These are phyloP conservation scores for Pimephales promelas DNA, from an alignment of 2,113 vertebrate species.

Conservation along the genomic window DNA sequence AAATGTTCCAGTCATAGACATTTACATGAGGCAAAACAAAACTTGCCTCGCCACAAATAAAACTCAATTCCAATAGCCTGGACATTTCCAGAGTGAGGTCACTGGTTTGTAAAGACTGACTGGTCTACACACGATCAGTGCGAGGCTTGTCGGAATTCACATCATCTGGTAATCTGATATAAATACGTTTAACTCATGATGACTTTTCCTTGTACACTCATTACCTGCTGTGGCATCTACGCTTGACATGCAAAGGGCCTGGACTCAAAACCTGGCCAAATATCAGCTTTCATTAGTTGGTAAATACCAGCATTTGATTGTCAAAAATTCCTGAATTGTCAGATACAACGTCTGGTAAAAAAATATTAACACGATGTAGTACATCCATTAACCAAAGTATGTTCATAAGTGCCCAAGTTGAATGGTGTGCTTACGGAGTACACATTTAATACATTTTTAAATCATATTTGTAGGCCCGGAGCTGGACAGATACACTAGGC, in stretches of 20 bases:
- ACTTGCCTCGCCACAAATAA: background rate
- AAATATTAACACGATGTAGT: background rate
- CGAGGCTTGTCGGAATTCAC: background rate
- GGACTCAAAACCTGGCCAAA: background rate
- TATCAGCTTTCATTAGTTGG: background rate
- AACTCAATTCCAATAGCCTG: background rate
- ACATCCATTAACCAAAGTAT: background rate
- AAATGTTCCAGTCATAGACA: background rate
- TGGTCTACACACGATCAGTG: background rate
- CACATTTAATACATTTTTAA: too few relatives aligned
- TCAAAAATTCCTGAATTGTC: background rate
- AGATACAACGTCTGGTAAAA: background rate
- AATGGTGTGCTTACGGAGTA: too few relatives aligned
- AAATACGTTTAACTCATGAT: constrained; percentile 9
- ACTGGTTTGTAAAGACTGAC: background rate
- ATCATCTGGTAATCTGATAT: background rate
- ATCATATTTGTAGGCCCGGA: too few relatives aligned
- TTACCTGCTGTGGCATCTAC: background rate
- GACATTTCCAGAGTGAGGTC: background rate
- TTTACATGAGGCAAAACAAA: background rate
- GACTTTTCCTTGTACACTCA: constrained; percentile 10
- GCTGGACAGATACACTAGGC: too few relatives aligned
- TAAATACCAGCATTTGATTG: background rate
- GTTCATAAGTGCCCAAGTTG: background rate
- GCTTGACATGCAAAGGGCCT: background rate